These are phyloP conservation scores for Limnephilus auricula DNA, from an alignment of 2,888 invertebrate genomes.

Conservation along the genomic window DNA sequence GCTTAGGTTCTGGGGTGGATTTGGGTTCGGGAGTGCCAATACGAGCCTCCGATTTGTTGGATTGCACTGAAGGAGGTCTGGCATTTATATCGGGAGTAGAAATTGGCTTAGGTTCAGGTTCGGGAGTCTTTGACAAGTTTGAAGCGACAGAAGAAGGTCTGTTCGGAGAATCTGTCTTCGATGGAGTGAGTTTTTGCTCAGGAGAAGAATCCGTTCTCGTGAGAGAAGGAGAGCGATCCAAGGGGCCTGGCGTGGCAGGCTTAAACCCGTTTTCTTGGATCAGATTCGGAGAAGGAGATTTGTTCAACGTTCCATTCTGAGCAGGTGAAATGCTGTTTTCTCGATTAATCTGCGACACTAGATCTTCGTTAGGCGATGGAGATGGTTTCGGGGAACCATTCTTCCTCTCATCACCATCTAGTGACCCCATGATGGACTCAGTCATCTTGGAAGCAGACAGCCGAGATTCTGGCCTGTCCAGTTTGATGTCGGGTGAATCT, in stretches of 20 bases:
- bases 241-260: constrained; percentile 68
- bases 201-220: constrained; percentile 76
- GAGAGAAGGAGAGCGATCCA: constrained; percentile 76
- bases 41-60: constrained; percentile 58
- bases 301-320: constrained; percentile 58
- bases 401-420: constrained; percentile 69
- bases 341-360: constrained; percentile 72
- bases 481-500: constrained; percentile 71
- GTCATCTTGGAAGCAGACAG: constrained; percentile 75
- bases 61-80: constrained; percentile 65
- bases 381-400: constrained; percentile 62
- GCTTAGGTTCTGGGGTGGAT: neutral
- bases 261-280: constrained; percentile 61
- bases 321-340: constrained; percentile 51
- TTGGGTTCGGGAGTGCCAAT: constrained; percentile 61
- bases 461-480: constrained; percentile 75
- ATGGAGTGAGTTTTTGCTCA: constrained; percentile 56
- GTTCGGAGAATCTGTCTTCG: constrained; percentile 56
- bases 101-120: constrained; percentile 71
- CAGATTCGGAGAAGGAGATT: constrained; percentile 55
- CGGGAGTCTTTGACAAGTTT: constrained; percentile 69
- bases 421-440: constrained; percentile 75
- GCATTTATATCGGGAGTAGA: constrained; percentile 66
- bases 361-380: constrained; percentile 71
- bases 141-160: constrained; percentile 61